Base-by-base conservation (phyloP, 2,797 vertebrate species). In the Argya squamiceps region DNA sequence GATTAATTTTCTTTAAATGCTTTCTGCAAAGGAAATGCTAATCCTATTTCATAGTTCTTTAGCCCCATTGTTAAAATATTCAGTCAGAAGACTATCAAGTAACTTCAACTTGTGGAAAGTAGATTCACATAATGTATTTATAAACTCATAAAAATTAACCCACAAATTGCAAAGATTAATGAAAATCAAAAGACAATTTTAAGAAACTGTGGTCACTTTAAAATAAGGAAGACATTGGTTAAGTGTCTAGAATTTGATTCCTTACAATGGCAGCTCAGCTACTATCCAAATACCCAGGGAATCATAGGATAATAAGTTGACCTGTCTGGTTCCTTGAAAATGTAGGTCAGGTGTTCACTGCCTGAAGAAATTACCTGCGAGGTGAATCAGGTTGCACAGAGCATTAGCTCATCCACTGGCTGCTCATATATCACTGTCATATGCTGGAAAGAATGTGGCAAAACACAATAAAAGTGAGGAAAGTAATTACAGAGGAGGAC, bases 391-490 rank as follows among this genome's bases (percentile, higher is more conserved):
- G 53, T 16, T 69, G 74, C 30, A 74, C 0, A 0, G 60, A 87
- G 13, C 49, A 89, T 75, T 96, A 92, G 43, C 56, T 88, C 68
- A 80, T 88, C 70, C 23, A 13, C 59, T 74, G 46, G 8, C 23
- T 89, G 37, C 32, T 78, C 67, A 64, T 91, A 50, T 44, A 92
- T 91, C 88, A 89, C 21, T 90, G 86, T 80, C 92, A 91, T 30
- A 73, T 34, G 64, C 50, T 21, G 41, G 63, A 95, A 93, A 69
- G 70, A 90, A 78, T 37, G 67, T 52, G 50, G 56, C 36, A 84
- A 94, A 95, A 78, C 29, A 44, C 29, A 19, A 26, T 44, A 49
- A 89, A 96, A 91, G 70, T 62, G 43, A 79, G n/a, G 22, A 81
- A 86, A 94, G 24, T 4, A 85, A 82, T 79, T 88, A 77, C 47